Evolutionary conservation across 2,113 vertebrate genomes (phyloP).

Genomic region (Bubo scandiacus): DNA sequence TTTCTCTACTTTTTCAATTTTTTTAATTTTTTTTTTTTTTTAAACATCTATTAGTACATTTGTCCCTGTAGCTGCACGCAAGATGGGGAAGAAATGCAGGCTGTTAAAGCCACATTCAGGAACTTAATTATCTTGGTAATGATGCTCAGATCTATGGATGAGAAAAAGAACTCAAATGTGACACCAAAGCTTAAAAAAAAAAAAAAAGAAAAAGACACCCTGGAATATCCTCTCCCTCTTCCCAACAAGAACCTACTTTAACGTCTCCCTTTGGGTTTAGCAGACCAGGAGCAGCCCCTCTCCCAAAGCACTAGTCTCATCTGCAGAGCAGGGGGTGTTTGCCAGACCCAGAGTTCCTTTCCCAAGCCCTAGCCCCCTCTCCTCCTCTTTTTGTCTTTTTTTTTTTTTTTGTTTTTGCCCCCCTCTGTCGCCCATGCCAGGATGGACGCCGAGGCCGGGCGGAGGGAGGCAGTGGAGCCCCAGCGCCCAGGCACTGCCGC

Average conservation of each 20-base stretch:
- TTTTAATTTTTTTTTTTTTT: background rate
- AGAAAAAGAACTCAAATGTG: background rate
- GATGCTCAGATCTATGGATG: background rate
- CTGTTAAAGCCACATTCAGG: background rate
- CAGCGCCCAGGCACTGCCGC: too few relatives aligned
- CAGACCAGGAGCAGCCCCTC: background rate
- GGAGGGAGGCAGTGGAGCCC: too few relatives aligned
- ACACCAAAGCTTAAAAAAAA: background rate
- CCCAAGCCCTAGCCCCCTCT: background rate
- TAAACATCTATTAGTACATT: background rate
- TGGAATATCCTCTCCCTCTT: background rate
- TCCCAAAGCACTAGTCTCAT: background rate
- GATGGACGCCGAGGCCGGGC: background rate
- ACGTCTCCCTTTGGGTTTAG: background rate
- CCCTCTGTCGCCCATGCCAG: background rate
- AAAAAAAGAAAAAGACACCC: background rate
- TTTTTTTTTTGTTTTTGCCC: too few relatives aligned
- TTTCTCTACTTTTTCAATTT: background rate
- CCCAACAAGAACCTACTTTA: background rate
- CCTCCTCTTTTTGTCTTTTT: too few relatives aligned
- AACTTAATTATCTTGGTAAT: slow-evolving; percentile 29
- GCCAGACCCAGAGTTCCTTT: background rate
- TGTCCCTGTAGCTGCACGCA: background rate
- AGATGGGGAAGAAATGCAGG: background rate
- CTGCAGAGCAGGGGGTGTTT: background rate